phyloP scores from a whole-genome alignment of 2,888 invertebrate species.

The Pollenia griseotomentosa region DNA sequence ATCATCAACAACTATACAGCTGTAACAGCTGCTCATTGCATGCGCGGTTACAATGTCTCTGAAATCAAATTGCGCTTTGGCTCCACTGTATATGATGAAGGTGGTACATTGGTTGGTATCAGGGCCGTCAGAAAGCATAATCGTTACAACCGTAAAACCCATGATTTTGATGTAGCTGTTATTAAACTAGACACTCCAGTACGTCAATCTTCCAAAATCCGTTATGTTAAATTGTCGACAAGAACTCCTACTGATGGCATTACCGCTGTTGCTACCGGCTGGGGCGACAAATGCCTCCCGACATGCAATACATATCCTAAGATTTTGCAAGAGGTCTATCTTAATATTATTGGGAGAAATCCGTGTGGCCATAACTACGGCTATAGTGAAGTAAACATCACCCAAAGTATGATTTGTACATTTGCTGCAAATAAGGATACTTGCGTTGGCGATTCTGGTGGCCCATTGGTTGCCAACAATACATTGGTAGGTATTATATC shows the following conservation, averaged over 20 bases:
- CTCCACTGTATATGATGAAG: slow-evolving; percentile 78
- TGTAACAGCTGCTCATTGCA: slow-evolving; percentile 85
- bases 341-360: slow-evolving; percentile 74
- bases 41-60: no score
- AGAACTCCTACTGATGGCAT: slow-evolving; percentile 77
- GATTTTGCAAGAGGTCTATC: slow-evolving; percentile 74
- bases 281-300: slow-evolving; percentile 80
- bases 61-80: slow-evolving; percentile 82
- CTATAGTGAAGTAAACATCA: slow-evolving; percentile 76
- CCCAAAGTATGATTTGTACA: slow-evolving; percentile 82
- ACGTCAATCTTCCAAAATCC: slow-evolving; percentile 74
- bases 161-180: slow-evolving; percentile 84
- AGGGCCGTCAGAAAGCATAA: slow-evolving; percentile 78
- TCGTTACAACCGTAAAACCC: slow-evolving; percentile 79
- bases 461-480: slow-evolving; percentile 79
- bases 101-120: slow-evolving; percentile 82
- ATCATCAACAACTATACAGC: slow-evolving; percentile 80
- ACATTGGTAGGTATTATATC: slow-evolving; percentile 82
- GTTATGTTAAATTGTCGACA: slow-evolving; percentile 77
- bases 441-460: slow-evolving; percentile 84
- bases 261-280: slow-evolving; percentile 81
- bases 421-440: slow-evolving; percentile 79
- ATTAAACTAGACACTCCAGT: slow-evolving; percentile 81
- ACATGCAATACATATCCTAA: slow-evolving; percentile 75
- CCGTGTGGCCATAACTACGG: slow-evolving; percentile 72